A percentile compares a stretch with the other conserved stretches of the same genome.
These are phyloP conservation scores for Samia ricini DNA, from an alignment of 1,140 invertebrate genomes.

Conservation along the genomic window DNA sequence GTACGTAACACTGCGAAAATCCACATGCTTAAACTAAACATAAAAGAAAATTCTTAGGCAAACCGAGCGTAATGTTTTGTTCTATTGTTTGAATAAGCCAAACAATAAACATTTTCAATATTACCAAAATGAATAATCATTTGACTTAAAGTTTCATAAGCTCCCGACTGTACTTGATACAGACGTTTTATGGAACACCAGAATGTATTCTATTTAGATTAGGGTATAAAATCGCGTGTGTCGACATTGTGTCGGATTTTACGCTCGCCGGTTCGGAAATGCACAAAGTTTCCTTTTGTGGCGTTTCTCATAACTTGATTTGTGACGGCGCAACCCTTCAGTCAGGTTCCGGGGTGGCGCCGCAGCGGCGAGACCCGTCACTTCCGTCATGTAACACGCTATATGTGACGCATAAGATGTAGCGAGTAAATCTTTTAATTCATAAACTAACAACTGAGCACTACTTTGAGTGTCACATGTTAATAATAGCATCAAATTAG, in stretches of 20 bases:
- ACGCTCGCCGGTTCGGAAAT: constrained; percentile 69
- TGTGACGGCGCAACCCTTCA: constrained; percentile 74
- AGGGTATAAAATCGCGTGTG: constrained; percentile 42
- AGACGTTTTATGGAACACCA: constrained; percentile 2
- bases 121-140: constrained; percentile 29
- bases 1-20: too few species aligned
- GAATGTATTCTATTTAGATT: constrained; percentile 29
- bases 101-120: constrained; percentile 36
- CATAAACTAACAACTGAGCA: too few species aligned
- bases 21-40: not conserved
- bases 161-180: constrained; percentile 10
- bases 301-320: constrained; percentile 74
- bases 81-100: not conserved
- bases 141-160: constrained; percentile 31
- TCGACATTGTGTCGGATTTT: constrained; percentile 47
- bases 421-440: constrained; percentile 15
- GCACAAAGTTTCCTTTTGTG: constrained; percentile 77
- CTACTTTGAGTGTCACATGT: too few species aligned
- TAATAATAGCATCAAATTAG: too few species aligned
- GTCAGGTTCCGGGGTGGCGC: constrained; percentile 59
- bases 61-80: constrained; percentile 2
- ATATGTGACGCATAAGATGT: constrained; percentile 5
- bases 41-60: not conserved
- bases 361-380: constrained; percentile 63
- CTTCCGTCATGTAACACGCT: constrained; percentile 38